These are phyloP conservation scores for Hemibagrus guttatus DNA, from an alignment of 2,797 vertebrate species.

Conservation along the genomic window DNA sequence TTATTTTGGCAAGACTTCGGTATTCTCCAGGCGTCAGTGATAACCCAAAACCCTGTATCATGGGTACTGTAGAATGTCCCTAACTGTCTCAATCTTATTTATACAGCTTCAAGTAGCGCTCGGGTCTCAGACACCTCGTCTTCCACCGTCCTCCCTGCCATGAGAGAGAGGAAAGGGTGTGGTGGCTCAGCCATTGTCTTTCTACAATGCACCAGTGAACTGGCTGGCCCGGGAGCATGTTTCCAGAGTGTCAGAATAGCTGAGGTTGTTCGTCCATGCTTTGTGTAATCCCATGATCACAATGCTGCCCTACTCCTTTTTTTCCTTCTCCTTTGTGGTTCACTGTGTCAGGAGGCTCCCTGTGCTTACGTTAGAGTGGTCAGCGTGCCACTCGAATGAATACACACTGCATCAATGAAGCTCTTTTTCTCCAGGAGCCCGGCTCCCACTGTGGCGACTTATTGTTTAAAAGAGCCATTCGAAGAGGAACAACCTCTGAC, in stretches of 20 bases:
- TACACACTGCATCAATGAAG: conserved; percentile 47
- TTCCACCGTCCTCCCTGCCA: conserved; percentile 53
- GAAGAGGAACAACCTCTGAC: conserved; percentile 46
- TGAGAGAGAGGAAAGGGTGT: conserved; percentile 59
- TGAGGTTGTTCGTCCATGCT: conserved; percentile 17
- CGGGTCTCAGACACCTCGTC: conserved; percentile 21
- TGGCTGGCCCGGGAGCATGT: not conserved
- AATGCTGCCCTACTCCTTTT: conserved; percentile 21
- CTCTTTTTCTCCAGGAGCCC: conserved; percentile 41
- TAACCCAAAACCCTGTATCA: conserved; percentile 33
- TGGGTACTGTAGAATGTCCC: conserved; percentile 22
- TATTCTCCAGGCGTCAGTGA: conserved; percentile 45
- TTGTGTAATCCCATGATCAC: conserved; percentile 31
- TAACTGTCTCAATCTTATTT: conserved; percentile 58
- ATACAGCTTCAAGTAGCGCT: conserved; percentile 51
- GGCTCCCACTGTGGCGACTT: conserved; percentile 42
- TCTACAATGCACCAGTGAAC: conserved; percentile 36
- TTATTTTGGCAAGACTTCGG: conserved; percentile 28
- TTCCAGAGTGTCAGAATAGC: conserved; percentile 20
- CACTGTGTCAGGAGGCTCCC: conserved; percentile 46
- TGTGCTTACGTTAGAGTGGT: conserved; percentile 29
- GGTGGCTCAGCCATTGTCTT: conserved; percentile 46
- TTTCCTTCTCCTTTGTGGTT: conserved; percentile 33
- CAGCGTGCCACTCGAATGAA: conserved; percentile 19
- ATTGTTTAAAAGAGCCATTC: conserved; percentile 51